Conservation (phyloP, 2,797 vertebrate species). For the Stomatorhinus walkeri region DNA sequence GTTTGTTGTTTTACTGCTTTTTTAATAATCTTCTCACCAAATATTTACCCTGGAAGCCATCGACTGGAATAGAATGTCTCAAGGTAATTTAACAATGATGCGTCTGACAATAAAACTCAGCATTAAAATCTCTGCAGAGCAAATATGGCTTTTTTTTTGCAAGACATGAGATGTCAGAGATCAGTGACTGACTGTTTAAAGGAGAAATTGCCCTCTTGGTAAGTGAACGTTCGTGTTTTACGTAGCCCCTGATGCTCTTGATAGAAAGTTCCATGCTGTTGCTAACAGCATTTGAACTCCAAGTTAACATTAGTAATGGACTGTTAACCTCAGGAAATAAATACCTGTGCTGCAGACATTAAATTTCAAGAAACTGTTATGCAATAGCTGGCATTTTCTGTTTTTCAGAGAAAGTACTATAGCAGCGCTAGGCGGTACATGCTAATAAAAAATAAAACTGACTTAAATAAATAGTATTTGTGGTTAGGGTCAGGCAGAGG, state of each 20-base stretch:
- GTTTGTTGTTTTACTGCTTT: conserved; percentile 33
- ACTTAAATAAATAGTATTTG: conserved; percentile 3
- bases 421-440: not conserved
- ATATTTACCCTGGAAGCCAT: conserved; percentile 39
- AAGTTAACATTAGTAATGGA: not conserved
- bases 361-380: not conserved
- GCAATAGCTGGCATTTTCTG: not conserved
- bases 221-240: conserved; percentile 1
- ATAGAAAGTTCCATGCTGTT: not conserved
- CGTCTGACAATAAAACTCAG: conserved; percentile 45
- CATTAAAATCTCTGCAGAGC: conserved; percentile 30
- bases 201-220: conserved; percentile 14
- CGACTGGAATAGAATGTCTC: conserved; percentile 36
- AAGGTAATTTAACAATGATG: conserved; percentile 41
- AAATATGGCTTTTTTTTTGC: not conserved
- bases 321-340: not conserved
- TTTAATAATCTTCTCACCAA: conserved; percentile 28
- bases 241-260: not conserved
- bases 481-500: not conserved
- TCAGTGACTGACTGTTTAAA: conserved; percentile 24
- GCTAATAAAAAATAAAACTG: conserved; percentile 1
- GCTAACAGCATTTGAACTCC: not conserved
- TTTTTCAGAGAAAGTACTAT: not conserved
- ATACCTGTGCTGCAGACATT: not conserved
- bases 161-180: conserved; percentile 12